A percentile compares a stretch with the other conserved stretches of the same genome.
Conservation (phyloP, 2,113 vertebrate genomes). For the Pheucticus melanocephalus region DNA sequence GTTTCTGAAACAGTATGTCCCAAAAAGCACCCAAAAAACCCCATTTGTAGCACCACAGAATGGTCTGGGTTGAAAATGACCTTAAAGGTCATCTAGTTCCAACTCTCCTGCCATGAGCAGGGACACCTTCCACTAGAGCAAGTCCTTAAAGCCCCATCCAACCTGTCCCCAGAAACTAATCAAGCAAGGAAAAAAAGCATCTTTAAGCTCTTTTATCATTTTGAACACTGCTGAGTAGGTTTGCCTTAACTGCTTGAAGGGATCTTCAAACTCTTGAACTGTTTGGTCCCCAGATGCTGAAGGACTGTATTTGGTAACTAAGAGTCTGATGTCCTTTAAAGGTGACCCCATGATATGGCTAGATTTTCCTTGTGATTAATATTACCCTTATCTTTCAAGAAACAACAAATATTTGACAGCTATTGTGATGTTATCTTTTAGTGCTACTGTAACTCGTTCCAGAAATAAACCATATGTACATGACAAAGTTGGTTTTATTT, state of each 20-base stretch:
- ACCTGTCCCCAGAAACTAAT: neutral
- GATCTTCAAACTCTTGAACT: neutral
- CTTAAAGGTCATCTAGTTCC: neutral
- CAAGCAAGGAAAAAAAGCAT: neutral
- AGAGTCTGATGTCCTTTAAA: neutral
- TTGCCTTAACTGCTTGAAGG: neutral
- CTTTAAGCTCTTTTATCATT: neutral
- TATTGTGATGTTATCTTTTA: neutral
- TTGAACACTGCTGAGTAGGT: neutral
- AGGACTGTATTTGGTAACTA: neutral
- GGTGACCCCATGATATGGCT: neutral
- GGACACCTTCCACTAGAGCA: neutral
- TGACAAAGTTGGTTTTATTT: neutral
- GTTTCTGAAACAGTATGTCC: neutral
- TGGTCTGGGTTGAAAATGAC: fast-evolving
- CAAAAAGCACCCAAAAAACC: neutral
- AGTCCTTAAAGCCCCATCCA: neutral
- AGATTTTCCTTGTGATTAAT: neutral
- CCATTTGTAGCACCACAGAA: neutral
- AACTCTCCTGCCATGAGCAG: neutral
- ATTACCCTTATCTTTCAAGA: neutral
- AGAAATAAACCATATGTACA: neutral
- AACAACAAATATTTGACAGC: too few species aligned
- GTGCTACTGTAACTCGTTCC: neutral
- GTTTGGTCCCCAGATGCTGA: neutral